Percentiles rank a stretch among this genome's conserved stretches.
Conservation (phyloP, 2,113 vertebrate species). For the Glaucidium brasilianum region DNA sequence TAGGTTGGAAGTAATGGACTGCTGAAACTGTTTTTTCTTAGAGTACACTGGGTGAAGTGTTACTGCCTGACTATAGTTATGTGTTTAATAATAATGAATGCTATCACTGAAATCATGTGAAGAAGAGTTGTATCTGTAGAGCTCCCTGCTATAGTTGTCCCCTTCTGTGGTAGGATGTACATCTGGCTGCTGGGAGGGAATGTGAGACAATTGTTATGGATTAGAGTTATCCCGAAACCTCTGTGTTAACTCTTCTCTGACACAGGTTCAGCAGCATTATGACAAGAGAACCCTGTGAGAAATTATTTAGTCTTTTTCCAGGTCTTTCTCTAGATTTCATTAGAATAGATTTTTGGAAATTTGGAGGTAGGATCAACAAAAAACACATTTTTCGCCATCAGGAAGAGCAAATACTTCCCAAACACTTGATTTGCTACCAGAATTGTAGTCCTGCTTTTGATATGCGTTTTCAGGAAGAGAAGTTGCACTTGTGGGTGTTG, state of each 20-base stretch:
- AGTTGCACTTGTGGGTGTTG: background rate
- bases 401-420: background rate
- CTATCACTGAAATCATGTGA: background rate
- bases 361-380: background rate
- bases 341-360: background rate
- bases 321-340: background rate
- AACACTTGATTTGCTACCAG: background rate
- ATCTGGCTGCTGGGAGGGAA: background rate
- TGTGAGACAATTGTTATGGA: background rate
- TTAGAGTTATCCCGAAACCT: background rate
- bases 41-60: background rate
- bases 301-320: background rate
- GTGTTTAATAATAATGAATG: background rate
- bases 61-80: background rate
- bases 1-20: background rate
- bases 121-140: background rate
- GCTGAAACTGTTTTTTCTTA: background rate
- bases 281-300: background rate
- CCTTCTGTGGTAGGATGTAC: background rate
- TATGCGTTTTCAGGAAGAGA: background rate
- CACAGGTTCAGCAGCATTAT: accelerated
- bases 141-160: background rate
- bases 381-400: background rate
- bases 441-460: background rate
- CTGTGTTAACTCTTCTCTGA: background rate